Base-by-base conservation (phyloP, 1,140 invertebrate species). In the Heliconius hermathena region DNA sequence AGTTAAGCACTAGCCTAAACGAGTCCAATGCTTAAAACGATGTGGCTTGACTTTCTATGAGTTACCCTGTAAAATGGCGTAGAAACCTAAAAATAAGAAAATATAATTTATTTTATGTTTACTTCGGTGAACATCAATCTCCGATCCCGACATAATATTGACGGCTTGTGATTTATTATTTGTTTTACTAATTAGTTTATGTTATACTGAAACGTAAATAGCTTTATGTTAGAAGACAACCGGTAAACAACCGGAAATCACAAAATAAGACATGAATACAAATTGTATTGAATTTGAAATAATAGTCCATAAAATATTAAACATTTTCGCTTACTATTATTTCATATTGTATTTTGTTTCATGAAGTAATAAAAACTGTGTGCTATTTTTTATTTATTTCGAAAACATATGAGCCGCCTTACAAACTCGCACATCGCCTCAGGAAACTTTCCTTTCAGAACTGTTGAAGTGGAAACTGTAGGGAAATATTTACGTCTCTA, bases 401-500 rank as follows among this genome's bases (percentile, higher is more conserved):
- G 13, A 9, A 13, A 66, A 66, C n/a, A 22, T 29, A 66, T 66
- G 22, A 66, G 60, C n/a, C 60, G n/a, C 60, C 60, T 66, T 26
- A 66, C 60, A 66, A 66, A 29, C n/a, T 26, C 26, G 60, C 60
- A 29, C 22, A 26, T 26, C 9, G 22, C 60, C 22, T 3, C 9
- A 66, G 60, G 22, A 66, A 66, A 66, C 60, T 66, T 66, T 66
- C 11, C 60, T 26, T 66, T 66, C 22, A 66, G 22, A 66, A 26
- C 60, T 29, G 60, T 66, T 66, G 60, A 26, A 66, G 60, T 66
- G 22, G n/a, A 26, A 66, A 66, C 60, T 66, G n/a, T 66, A 66
- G 22, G 20, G 22, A 66, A 66, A 26, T 66, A 66, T 66, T 66
- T 66, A 26, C 54, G 9, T 66, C 49, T 9, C 60, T 66, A 4